These are phyloP conservation scores for Yponomeuta cagnagella DNA, from an alignment of 2,888 invertebrate genomes.

Conservation along the genomic window DNA sequence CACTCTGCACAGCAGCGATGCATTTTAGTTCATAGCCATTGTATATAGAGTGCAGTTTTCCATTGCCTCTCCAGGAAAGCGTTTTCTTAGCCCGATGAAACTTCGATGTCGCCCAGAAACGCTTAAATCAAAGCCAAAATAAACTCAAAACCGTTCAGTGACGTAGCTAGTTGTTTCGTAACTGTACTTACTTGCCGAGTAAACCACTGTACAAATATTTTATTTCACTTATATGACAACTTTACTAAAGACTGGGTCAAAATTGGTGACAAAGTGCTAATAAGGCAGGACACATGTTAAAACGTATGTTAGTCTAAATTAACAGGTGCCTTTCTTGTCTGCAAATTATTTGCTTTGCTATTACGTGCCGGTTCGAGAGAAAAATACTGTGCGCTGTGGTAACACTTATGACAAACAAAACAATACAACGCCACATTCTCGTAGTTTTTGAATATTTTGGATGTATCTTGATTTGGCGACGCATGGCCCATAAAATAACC, in stretches of 20 bases:
- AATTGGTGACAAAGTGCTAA: slow-evolving; percentile 15
- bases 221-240: background rate
- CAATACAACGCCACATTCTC: no score
- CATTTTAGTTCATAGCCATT: slow-evolving; percentile 26
- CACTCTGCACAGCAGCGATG: slow-evolving; percentile 31
- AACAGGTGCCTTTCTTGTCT: slow-evolving; percentile 25
- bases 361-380: background rate
- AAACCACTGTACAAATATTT: slow-evolving; percentile 2
- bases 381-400: background rate
- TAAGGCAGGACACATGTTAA: slow-evolving; percentile 8
- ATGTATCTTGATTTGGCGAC: no score
- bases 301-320: slow-evolving; percentile 4
- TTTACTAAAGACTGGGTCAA: slow-evolving; percentile 2
- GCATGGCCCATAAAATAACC: no score
- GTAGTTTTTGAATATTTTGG: no score
- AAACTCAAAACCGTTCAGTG: slow-evolving; percentile 53
- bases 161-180: slow-evolving; percentile 44
- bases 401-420: no score
- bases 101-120: slow-evolving; percentile 48
- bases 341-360: slow-evolving; percentile 46
- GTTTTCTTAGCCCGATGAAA: slow-evolving; percentile 44
- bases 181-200: slow-evolving; percentile 31
- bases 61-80: slow-evolving; percentile 15
- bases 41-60: slow-evolving; percentile 28
- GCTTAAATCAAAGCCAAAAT: slow-evolving; percentile 66